phyloP scores from a whole-genome alignment of 1,140 invertebrate genomes.

The Drosophila truncata region DNA sequence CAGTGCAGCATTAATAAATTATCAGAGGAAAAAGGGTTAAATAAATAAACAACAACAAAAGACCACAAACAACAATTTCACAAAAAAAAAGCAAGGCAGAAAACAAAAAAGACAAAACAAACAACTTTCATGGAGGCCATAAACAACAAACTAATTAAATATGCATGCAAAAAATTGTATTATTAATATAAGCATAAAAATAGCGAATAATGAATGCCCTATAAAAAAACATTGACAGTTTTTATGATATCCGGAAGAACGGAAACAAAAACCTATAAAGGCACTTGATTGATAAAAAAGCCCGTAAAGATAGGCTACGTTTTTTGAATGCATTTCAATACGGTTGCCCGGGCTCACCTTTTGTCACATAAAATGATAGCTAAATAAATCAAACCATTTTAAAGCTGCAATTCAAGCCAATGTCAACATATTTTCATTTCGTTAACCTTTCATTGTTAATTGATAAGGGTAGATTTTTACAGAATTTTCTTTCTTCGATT shows the following conservation, averaged over 20 bases:
- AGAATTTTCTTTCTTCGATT: not conserved
- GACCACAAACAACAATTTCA: constrained; percentile 44
- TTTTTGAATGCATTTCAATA: constrained; percentile 1
- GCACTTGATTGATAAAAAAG: constrained; percentile 24
- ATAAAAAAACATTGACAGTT: constrained; percentile 10
- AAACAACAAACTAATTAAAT: constrained; percentile 80
- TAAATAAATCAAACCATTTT: constrained; percentile 2
- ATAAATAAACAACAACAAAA: constrained; percentile 66
- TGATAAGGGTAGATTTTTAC: not conserved
- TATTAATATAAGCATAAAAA: constrained; percentile 35
- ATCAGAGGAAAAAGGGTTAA: constrained; percentile 56
- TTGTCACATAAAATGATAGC: constrained; percentile 8
- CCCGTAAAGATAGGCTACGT: not conserved
- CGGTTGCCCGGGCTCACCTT: not conserved
- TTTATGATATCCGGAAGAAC: not conserved
- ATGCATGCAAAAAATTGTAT: constrained; percentile 44
- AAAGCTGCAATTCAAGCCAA: constrained; percentile 9
- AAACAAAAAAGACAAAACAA: constrained; percentile 39
- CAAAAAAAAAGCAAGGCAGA: constrained; percentile 19
- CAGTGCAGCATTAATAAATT: constrained; percentile 77
- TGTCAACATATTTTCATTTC: not conserved
- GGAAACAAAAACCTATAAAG: constrained; percentile 9
- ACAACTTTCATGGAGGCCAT: constrained; percentile 48
- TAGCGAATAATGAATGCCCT: constrained; percentile 35
- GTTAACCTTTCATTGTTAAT: constrained; percentile 2